Base-by-base conservation (phyloP, 1,140 invertebrate species). In the Drosophila chauvacae region DNA sequence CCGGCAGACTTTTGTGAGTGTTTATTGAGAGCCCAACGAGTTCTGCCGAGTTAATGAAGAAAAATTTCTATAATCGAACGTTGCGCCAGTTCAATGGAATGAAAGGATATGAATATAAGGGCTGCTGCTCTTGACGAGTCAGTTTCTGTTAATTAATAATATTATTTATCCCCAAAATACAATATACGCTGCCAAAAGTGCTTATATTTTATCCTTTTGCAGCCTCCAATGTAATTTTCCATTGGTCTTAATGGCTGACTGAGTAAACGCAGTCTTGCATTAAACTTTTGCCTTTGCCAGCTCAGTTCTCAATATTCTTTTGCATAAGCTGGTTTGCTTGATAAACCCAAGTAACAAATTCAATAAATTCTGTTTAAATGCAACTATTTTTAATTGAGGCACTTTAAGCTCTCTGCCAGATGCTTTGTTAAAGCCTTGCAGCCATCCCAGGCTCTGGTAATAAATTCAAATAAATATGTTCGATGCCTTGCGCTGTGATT, bases 381-480 rank as follows among this genome's bases (percentile, higher is more conserved):
- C 3, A 58, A 42, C 26, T 10, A 33, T 20, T 63, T 65, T 28
- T 37, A 62, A 13, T 26, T 23, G 48, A 3, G 13, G 5, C 37
- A 45, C n/a, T 64, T 69, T 18, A 44, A 51, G 20, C 37, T 6
- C n/a, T 11, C 2, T 7, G 23, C 7, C 18, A 4, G 5, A n/a
- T 35, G 16, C 28, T 61, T 61, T n/a, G 20, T 44, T 66, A 20
- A 18, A 37, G 23, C n/a, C 48, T 11, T 37, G 23, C 7, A 41
- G 56, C 18, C 26, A 30, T 33, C 28, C 14, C 10, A 4, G 55
- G 26, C 59, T 30, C 20, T 20, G 41, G 37, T 66, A 66, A 63
- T 63, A 66, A 66, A 63, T 63, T 62, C 59, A 62, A 63, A 66
- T 66, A 66, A 66, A 66, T 66, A 55, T 45, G 66, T 42, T 45